Evolutionary conservation across 2,113 vertebrate species (phyloP).

Genomic region (Nerophis lumbriciformis): DNA sequence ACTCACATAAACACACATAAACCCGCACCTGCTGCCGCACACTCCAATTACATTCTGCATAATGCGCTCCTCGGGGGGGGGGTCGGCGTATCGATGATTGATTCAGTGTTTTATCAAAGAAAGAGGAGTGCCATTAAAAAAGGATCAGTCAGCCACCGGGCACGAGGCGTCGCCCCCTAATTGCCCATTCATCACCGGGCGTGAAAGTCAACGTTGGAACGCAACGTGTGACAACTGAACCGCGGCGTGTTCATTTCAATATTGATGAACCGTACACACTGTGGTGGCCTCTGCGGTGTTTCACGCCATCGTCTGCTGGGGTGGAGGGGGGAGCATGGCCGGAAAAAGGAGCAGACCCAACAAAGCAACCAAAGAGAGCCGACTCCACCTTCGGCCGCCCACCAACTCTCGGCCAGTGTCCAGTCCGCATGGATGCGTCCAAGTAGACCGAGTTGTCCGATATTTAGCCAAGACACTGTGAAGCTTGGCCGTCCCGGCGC

Average conservation of each 20-base stretch:
- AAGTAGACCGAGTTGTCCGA: too few relatives aligned
- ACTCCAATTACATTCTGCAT: constrained; percentile 57
- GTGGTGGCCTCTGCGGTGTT: background rate
- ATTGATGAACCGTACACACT: constrained; percentile 58
- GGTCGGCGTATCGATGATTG: constrained; percentile 66
- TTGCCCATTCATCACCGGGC: constrained; percentile 75
- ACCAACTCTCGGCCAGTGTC: too few relatives aligned
- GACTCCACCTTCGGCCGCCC: too few relatives aligned
- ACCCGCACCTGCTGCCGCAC: constrained; percentile 32
- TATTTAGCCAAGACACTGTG: too few relatives aligned
- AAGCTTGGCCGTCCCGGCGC: too few relatives aligned
- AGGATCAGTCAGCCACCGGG: constrained; percentile 72
- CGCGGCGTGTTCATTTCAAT: constrained; percentile 62
- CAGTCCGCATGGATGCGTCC: too few relatives aligned
- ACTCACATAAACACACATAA: constrained; percentile 14
- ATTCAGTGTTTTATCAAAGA: constrained; percentile 76
- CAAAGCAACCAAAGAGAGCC: too few relatives aligned
- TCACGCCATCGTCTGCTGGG: too few relatives aligned
- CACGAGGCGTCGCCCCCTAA: constrained; percentile 65
- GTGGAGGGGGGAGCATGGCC: too few relatives aligned
- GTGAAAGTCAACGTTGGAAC: constrained; percentile 60
- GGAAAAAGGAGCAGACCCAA: too few relatives aligned
- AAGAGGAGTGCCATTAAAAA: constrained; percentile 74
- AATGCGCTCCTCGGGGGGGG: constrained; percentile 38
- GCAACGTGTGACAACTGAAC: constrained; percentile 67